phyloP scores from a whole-genome alignment of 1,140 invertebrate species.

The Hermetia illucens region DNA sequence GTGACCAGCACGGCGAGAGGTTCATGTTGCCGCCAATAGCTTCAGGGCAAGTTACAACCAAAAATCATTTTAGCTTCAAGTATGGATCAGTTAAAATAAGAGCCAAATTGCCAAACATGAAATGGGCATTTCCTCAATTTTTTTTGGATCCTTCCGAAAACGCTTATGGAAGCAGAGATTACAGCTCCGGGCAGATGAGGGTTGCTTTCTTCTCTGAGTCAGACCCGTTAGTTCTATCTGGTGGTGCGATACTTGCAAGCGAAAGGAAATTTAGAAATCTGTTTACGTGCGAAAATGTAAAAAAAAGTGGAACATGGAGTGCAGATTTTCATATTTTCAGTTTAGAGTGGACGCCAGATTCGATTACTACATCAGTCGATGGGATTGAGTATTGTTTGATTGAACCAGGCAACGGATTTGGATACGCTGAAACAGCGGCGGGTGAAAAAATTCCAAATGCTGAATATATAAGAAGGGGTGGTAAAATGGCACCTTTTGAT shows the following conservation, averaged over 20 bases:
- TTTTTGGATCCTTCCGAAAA: conserved; percentile 32
- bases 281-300: too few relatives aligned
- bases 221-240: conserved; percentile 26
- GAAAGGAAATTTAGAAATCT: too few relatives aligned
- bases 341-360: conserved; percentile 43
- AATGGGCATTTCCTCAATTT: conserved; percentile 57
- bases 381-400: conserved; percentile 35
- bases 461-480: conserved; percentile 19
- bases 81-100: conserved; percentile 54
- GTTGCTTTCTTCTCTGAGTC: conserved; percentile 33
- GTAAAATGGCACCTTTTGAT: conserved; percentile 54
- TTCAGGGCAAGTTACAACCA: conserved; percentile 46
- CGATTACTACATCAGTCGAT: conserved; percentile 38
- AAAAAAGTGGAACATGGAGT: conserved; percentile 34
- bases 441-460: conserved; percentile 23
- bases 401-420: conserved; percentile 18
- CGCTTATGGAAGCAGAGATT: conserved; percentile 29
- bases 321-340: conserved; percentile 48
- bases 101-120: conserved; percentile 52
- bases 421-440: conserved; percentile 22
- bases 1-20: conserved; percentile 24
- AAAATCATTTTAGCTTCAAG: conserved; percentile 41
- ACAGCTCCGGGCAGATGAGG: conserved; percentile 33
- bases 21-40: conserved; percentile 43
- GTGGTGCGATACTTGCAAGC: conserved; percentile 23